Base-by-base conservation (phyloP, 1,140 invertebrate genomes). In the Polyergus mexicanus region DNA sequence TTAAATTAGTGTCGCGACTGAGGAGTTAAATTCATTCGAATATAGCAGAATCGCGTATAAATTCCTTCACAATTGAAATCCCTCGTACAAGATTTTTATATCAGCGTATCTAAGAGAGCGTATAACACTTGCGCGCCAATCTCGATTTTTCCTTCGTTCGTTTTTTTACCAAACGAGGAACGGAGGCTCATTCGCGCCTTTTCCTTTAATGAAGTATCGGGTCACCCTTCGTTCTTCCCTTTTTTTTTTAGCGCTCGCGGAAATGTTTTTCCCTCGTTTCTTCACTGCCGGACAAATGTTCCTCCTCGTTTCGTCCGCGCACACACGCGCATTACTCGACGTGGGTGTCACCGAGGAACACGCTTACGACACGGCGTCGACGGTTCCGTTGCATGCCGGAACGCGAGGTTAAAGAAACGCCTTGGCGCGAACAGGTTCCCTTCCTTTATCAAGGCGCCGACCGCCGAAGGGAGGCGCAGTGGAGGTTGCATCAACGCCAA, bases 361-460 rank as follows among this genome's bases (percentile, higher is more conserved):
- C 69, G 72, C 60, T 84, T 84, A 65, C 81, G 72, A 84, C 81
- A 84, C 81, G 71, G 56, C 54, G 22, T 65, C 81, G 71, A 54
- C 54, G 51, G 60, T 84, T 84, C 81, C 81, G 81, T 84, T 84
- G 81, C 72, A 77, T 54, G 72, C 58, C 81, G 81, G 81, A 84
- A 77, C 81, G 72, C 47, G 81, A 84, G 81, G 81, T 77, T 77
- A 41, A 84, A 77, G 69, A 25, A 84, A 77, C 81, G 72, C 72
- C 72, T 84, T 62, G 71, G 71, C 60, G 81, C 72, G 72, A 77
- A 75, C 81, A 65, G 81, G 72, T 84, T 76, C 81, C 81, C 44
- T 77, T 84, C 71, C 80, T 76, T 84, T 84, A 77, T 44, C 60
- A 63, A 58, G 60, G 76, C n/a, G 68, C 47, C 78, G 66, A 60